Base-by-base conservation (phyloP, 1,140 invertebrate genomes). In the Anoplophora glabripennis region DNA sequence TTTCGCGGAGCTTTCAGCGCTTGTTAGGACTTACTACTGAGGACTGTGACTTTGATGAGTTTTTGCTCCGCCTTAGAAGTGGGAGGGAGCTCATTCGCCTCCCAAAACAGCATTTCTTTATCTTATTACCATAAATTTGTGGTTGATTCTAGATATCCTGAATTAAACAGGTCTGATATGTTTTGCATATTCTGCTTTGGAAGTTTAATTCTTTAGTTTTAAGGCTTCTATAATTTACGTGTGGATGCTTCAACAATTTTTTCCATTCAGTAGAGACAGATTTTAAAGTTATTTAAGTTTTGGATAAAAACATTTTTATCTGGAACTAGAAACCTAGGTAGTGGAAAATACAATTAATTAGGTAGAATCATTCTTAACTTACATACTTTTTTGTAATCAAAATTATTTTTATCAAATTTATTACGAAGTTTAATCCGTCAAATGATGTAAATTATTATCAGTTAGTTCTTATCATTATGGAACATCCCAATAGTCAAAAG, bases 111-210 rank as follows among this genome's bases (percentile, higher is more conserved):
- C 58, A 60, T 66, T 66, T 61, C 62, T 61, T 65, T 68, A 70
- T 70, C 66, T 61, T 58, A 68, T 68, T 68, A 68, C 53, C 68
- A 70, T 70, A 70, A 70, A 70, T 70, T 70, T 63, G 64, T 59
- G 64, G 66, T 62, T 64, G 66, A 70, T 68, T 65, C 63, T 41
- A 53, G 59, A 66, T 65, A 67, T 53, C 45, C 51, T 61, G 44
- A 17, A 44, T 57, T 57, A 47, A 66, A 68, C 64, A 68, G 61
- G 64, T 68, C 59, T 46, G 44, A 46, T 63, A 63, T 61, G 58
- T 64, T 68, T 66, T 63, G 66, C 64, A 68, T 68, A 64, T 64
- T 63, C 52, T 56, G 54, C 52, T 63, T 67, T 61, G 49, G 57
- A 56, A 41, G 28, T 55, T 36, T 55, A 37, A 52, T 40, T 21